These are phyloP conservation scores for Thymelicus acteon DNA, from an alignment of 2,888 invertebrate species.

Conservation along the genomic window DNA sequence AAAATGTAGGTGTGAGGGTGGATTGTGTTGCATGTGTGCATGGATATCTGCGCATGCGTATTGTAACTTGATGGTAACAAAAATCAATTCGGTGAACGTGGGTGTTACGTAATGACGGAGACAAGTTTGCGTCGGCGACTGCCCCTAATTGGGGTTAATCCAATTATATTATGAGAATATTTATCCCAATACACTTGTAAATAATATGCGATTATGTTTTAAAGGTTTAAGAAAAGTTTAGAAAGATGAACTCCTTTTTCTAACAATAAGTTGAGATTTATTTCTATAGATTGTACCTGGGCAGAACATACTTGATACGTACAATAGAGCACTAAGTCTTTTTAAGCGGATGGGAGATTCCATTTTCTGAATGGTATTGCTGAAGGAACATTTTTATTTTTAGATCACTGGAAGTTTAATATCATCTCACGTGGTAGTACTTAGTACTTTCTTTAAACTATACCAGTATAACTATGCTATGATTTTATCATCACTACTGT, in stretches of 20 bases:
- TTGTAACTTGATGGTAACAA: slow-evolving; percentile 63
- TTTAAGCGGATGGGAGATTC: neutral
- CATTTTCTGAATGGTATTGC: neutral
- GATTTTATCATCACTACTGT: no score
- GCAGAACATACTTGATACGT: neutral
- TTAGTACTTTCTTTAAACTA: no score
- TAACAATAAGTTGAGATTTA: no score
- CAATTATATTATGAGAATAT: slow-evolving; percentile 46
- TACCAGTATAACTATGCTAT: no score
- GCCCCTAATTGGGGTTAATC: slow-evolving; percentile 66
- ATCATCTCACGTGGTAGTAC: neutral
- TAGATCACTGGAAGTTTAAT: neutral
- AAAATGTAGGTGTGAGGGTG: slow-evolving; percentile 57
- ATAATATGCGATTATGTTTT: slow-evolving; percentile 1
- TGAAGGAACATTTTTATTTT: neutral
- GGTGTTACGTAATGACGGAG: slow-evolving; percentile 78
- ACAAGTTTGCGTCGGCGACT: slow-evolving; percentile 64
- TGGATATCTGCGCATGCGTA: slow-evolving; percentile 73
- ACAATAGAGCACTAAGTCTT: neutral
- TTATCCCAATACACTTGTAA: slow-evolving; percentile 23
- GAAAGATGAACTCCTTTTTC: no score
- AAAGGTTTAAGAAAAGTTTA: no score
- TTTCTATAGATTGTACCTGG: neutral
- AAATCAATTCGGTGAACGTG: slow-evolving; percentile 80
- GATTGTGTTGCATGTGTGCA: slow-evolving; percentile 59